Evolutionary conservation across 2,113 vertebrate species (phyloP).

Genomic region (Piliocolobus tephrosceles): DNA sequence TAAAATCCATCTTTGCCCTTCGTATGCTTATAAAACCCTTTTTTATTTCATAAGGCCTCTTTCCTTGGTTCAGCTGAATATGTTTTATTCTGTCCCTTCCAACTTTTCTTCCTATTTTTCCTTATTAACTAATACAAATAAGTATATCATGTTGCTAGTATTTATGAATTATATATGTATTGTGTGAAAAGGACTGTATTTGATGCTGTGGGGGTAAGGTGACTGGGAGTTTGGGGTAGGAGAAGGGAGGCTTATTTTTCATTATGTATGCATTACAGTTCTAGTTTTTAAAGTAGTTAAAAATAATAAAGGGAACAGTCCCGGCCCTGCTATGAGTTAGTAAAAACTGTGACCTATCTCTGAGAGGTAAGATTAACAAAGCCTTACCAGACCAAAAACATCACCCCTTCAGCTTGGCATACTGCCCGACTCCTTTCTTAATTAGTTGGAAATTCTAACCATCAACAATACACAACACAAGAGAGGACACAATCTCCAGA

Average conservation of each 20-base stretch:
- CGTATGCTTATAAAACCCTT: background rate
- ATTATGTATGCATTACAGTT: background rate
- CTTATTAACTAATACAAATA: background rate
- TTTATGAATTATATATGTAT: background rate
- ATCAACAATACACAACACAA: background rate
- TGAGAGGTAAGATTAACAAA: background rate
- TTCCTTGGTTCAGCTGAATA: background rate
- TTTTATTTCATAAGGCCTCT: background rate
- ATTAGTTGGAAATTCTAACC: constrained; percentile 44
- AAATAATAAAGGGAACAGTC: constrained; percentile 22
- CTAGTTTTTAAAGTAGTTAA: background rate
- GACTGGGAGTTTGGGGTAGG: background rate
- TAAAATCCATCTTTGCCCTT: background rate
- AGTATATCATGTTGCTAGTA: background rate
- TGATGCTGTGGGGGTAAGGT: background rate
- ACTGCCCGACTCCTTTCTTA: background rate
- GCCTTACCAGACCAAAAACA: background rate
- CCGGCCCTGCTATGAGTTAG: background rate
- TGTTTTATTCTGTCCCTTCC: background rate
- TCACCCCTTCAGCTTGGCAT: background rate
- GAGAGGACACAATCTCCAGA: constrained; percentile 44
- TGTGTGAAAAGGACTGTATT: background rate
- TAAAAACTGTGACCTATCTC: background rate
- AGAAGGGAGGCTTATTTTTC: background rate
- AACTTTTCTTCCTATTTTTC: background rate